Conservation (phyloP, 2,113 vertebrate species). For the Xenopus borealis region DNA sequence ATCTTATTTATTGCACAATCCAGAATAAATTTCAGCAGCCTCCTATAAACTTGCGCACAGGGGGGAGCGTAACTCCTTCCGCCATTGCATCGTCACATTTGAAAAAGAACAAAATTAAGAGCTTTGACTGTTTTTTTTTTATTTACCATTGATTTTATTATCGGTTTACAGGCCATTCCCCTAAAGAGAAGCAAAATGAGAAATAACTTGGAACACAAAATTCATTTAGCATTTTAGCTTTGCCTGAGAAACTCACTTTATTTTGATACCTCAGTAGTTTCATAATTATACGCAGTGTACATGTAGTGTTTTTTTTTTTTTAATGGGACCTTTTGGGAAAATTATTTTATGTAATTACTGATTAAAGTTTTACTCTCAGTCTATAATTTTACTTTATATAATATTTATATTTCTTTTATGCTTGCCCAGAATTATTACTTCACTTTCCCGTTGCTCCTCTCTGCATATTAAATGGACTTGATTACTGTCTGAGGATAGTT, state of each 20-base stretch:
- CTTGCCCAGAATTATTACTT: no score
- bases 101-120: constrained; percentile 29
- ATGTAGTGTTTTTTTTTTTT: neutral
- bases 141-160: constrained; percentile 35
- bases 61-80: neutral
- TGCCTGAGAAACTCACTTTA: constrained; percentile 20
- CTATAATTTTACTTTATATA: no score
- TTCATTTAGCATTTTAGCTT: constrained; percentile 45
- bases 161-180: constrained; percentile 27
- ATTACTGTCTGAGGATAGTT: no score
- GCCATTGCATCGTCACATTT: neutral
- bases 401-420: no score
- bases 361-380: no score
- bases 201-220: constrained; percentile 39
- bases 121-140: neutral
- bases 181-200: constrained; percentile 9
- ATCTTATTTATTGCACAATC: no score
- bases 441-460: no score
- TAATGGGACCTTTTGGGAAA: neutral
- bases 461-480: no score
- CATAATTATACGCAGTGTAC: constrained; percentile 49
- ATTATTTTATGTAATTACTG: neutral
- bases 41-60: neutral
- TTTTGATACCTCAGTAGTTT: constrained; percentile 47
- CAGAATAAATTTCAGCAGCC: no score